Conservation (phyloP, 2,113 vertebrate genomes). For the Notechis scutatus region DNA sequence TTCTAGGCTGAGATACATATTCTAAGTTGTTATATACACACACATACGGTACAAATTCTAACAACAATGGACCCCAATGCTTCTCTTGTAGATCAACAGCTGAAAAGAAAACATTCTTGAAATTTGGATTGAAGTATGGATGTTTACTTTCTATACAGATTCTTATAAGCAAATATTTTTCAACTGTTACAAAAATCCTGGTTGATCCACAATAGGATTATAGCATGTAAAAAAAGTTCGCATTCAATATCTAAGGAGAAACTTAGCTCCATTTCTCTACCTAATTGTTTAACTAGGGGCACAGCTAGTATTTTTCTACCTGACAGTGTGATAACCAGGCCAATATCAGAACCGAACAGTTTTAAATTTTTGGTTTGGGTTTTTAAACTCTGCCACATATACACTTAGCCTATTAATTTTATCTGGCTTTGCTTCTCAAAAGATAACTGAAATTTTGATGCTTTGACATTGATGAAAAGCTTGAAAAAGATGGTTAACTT, state of each 20-base stretch:
- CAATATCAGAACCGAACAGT: neutral
- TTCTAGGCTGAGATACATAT: neutral
- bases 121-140: neutral
- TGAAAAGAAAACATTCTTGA: neutral
- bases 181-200: neutral
- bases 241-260: neutral
- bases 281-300: neutral
- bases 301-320: neutral
- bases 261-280: neutral
- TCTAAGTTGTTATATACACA: neutral
- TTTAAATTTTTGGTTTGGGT: neutral
- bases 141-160: neutral
- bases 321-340: neutral
- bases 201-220: neutral
- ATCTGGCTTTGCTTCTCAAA: neutral
- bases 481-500: neutral
- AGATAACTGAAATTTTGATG: neutral
- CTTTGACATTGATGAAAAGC: neutral
- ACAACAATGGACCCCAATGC: neutral
- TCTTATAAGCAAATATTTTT: neutral
- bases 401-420: neutral
- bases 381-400: neutral
- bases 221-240: neutral
- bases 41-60: neutral
- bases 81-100: neutral